Percentiles rank a stretch among this genome's conserved stretches.
These are phyloP conservation scores for Cyprinodon brontotheroides DNA, from an alignment of 2,113 vertebrate genomes.

Conservation along the genomic window DNA sequence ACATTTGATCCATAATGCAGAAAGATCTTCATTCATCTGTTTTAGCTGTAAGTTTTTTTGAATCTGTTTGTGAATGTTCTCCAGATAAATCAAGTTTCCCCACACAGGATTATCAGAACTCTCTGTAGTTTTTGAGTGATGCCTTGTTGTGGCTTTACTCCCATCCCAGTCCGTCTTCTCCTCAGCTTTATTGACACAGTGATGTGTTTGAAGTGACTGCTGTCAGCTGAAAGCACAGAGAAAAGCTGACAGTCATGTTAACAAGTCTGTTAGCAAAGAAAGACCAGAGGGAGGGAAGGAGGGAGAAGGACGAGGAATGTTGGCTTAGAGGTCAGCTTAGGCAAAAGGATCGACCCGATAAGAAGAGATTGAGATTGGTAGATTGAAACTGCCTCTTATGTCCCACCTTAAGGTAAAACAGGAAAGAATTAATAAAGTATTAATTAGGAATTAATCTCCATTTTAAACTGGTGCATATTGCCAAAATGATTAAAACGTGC, in stretches of 20 bases:
- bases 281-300: constrained; percentile 23
- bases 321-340: constrained; percentile 24
- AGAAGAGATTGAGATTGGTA: not conserved
- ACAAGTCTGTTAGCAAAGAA: constrained; percentile 47
- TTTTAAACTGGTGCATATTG: no score
- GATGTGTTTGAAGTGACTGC: constrained; percentile 34
- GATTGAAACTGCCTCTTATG: not conserved
- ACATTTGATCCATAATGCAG: no score
- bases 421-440: no score
- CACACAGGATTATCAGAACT: constrained; percentile 2
- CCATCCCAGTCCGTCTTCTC: constrained; percentile 7
- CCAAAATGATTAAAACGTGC: no score
- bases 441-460: no score
- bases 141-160: constrained; percentile 7
- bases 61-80: not conserved
- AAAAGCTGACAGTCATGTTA: constrained; percentile 53
- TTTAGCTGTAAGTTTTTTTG: not conserved
- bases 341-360: constrained; percentile 19
- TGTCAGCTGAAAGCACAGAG: constrained; percentile 46
- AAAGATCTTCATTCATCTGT: not conserved
- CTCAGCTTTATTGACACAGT: constrained; percentile 25
- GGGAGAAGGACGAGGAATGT: constrained; percentile 23
- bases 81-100: not conserved
- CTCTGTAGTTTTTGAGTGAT: not conserved
- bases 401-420: not conserved